Evolutionary conservation across 2,888 invertebrate species (phyloP).

Genomic region (Microctonus aethiopoides): DNA sequence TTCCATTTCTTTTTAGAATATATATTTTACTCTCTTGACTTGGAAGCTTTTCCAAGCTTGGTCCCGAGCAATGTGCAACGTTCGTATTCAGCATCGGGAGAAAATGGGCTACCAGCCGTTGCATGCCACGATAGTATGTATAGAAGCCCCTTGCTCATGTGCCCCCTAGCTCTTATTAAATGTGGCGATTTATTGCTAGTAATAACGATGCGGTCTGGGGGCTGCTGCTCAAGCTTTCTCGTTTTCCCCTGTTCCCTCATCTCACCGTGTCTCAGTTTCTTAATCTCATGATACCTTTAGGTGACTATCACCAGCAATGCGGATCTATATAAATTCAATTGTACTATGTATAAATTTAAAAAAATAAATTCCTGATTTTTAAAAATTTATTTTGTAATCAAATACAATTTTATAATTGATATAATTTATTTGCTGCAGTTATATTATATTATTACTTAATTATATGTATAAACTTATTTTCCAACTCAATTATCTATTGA

Average conservation of each 20-base stretch:
- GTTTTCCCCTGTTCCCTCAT: slow-evolving; percentile 40
- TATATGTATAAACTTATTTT: no score
- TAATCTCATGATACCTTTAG: not conserved
- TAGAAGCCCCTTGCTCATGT: slow-evolving; percentile 32
- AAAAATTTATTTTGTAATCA: no score
- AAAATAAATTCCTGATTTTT: no score
- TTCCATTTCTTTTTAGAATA: not conserved
- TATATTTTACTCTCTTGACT: no score
- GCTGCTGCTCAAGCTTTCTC: slow-evolving; percentile 24
- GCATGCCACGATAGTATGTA: slow-evolving; percentile 27
- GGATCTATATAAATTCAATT: no score
- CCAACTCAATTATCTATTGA: not conserved
- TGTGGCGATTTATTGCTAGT: slow-evolving; percentile 65
- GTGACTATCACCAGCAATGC: no score
- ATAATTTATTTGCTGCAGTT: no score
- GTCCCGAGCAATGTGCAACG: not conserved
- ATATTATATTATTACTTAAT: no score
- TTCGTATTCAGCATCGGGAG: not conserved
- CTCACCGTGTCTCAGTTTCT: not conserved
- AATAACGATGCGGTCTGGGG: slow-evolving; percentile 64
- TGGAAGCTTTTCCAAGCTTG: not conserved
- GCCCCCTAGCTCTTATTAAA: slow-evolving; percentile 61
- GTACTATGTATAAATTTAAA: no score
- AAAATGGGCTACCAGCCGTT: slow-evolving; percentile 30
- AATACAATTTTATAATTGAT: no score